phyloP scores from a whole-genome alignment of 2,113 vertebrate genomes.

The Cygnus atratus region DNA sequence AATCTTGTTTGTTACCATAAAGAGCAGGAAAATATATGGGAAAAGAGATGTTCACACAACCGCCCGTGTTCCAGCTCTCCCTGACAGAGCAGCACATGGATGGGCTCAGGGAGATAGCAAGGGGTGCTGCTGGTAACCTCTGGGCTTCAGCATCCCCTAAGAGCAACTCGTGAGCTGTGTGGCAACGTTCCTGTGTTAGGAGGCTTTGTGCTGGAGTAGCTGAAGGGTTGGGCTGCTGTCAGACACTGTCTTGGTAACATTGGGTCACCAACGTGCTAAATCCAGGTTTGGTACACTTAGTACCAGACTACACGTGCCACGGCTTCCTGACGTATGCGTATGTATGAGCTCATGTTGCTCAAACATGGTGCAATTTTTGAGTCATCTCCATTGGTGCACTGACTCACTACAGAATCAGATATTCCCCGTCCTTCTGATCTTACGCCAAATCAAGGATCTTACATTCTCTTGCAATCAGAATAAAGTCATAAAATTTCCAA shows the following conservation, averaged over 20 bases:
- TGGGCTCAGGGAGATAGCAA: not conserved
- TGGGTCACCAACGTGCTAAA: not conserved
- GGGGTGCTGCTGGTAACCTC: not conserved
- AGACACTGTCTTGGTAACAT: not conserved
- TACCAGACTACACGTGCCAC: not conserved
- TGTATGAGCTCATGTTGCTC: not conserved
- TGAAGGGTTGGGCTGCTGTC: not conserved
- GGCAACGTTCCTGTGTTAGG: not conserved
- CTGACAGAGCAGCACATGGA: not conserved
- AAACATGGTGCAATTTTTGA: not conserved
- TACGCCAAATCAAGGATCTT: not conserved
- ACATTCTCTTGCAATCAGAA: not conserved
- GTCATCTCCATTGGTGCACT: not conserved
- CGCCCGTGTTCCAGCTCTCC: not conserved
- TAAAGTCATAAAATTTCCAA: not conserved
- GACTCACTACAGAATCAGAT: not conserved
- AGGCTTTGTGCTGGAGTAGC: not conserved
- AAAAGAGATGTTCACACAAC: not conserved
- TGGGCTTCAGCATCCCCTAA: not conserved
- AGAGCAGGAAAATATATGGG: not conserved
- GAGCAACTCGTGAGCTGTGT: not conserved
- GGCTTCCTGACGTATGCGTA: not conserved
- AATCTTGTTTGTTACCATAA: not conserved
- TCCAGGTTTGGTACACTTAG: not conserved
- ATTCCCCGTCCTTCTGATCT: not conserved